Base-by-base conservation (phyloP, 2,888 invertebrate species). In the Podotricha telesiphe region DNA sequence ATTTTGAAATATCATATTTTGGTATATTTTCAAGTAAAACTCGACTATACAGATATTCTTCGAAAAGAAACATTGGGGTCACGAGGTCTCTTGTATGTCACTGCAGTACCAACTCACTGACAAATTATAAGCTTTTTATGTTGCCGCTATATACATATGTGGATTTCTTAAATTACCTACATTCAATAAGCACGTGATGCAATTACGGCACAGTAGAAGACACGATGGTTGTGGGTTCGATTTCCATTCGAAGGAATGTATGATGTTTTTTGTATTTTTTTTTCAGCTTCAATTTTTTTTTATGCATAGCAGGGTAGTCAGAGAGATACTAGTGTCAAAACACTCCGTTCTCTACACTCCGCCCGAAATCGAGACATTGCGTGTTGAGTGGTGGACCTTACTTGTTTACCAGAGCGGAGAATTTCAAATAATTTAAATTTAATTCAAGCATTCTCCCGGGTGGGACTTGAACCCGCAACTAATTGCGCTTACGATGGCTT, bases 1-100 rank as follows among this genome's bases (percentile, higher is more conserved):
- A 19, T 1, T 22, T 28, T 48, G 17, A 62, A 62, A 67, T 67
- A 22, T 72, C 77, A 76, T 68, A 68, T 67, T 64, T 73, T 64
- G 63, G 34, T 34, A 17, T 11, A 4, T 40, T 65, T 66, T 61
- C 53, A 53, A 53, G 34, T 59, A 58, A 58, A 51, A 42, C 51
- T 53, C 20, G 22, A 59, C 51, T 45, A 65, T 65, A 53, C 58
- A 51, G 59, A 40, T 48, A 22, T 51, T 61, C 63, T 55, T 51
- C 65, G 75, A 75, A 76, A 70, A 68, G 62, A 73, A 68, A 45
- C 73, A 75, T 73, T 76, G 68, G 71, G 70, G 76, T 73, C 75
- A 74, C 64, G 71, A 50, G 65, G 56, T 71, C 68, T 64, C 50
- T 70, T 70, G 69, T 71, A 56, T 75, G 70, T 75, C 73, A 75